These are phyloP conservation scores for Capricornis sumatraensis DNA, from an alignment of 2,113 vertebrate genomes.

Conservation along the genomic window DNA sequence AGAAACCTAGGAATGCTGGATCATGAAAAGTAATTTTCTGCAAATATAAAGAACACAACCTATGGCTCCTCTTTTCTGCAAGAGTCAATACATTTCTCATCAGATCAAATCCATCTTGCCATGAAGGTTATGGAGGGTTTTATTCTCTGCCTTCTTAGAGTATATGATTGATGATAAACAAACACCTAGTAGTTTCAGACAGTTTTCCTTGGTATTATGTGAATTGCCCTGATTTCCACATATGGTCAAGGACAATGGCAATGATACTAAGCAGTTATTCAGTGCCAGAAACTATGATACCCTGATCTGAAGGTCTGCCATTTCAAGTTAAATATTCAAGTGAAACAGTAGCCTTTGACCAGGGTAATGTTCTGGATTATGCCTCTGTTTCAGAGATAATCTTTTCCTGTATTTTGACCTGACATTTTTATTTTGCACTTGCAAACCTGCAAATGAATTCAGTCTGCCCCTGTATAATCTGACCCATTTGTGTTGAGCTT, in stretches of 20 bases:
- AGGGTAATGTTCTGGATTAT: not conserved
- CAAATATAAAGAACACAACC: not conserved
- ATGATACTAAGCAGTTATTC: not conserved
- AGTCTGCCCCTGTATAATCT: not conserved
- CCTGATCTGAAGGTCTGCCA: not conserved
- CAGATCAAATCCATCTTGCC: not conserved
- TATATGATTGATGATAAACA: not conserved
- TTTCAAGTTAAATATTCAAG: conserved; percentile 15
- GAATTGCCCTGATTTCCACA: not conserved
- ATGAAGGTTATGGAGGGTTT: not conserved
- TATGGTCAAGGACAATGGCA: not conserved
- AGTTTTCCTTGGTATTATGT: not conserved
- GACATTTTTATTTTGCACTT: conserved; percentile 9
- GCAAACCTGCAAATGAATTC: not conserved
- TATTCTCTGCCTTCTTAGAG: not conserved
- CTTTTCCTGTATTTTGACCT: not conserved
- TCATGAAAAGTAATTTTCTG: conserved; percentile 15
- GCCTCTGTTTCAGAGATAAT: not conserved
- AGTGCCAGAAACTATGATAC: not conserved
- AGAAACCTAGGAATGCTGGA: not conserved
- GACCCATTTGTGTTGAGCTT: not conserved
- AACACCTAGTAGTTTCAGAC: not conserved
- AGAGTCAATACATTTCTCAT: not conserved
- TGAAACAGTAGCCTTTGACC: not conserved
- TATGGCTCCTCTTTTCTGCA: not conserved